Evolutionary conservation across 2,797 vertebrate genomes (phyloP), one percentile per base, ranked within the genome.

Genomic region (Carapus acus): DNA sequence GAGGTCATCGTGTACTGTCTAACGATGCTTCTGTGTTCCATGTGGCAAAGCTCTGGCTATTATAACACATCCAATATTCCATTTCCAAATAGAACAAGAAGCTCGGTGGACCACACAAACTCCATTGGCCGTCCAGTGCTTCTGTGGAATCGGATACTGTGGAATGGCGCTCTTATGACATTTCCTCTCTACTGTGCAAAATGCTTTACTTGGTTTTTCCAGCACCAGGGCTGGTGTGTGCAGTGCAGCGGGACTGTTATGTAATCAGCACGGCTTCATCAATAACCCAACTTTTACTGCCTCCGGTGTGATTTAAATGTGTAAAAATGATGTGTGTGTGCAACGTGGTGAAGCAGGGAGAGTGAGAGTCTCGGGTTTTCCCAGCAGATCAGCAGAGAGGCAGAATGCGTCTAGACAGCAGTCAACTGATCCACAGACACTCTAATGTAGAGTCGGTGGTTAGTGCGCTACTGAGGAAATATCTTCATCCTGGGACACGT

Each of bases 401-500:
- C 44, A 27, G 19, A 47, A 22, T 40, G 21, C 19, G 59, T 42
- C 18, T 21, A 27, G 13, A 46, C 44, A 57, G 20, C 42, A 15
- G 36, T 36, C 36, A 55, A 27, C 31, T 36, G 22, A 58, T 37
- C 56, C 22, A 37, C 34, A 37, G 57, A 56, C 55, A 50, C 40
- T 42, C 40, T n/a, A n/a, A 45, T 14, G 24, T 22, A 14, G 38
- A 52, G 19, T 54, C 14, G 23, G 12, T 41, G 37, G 17, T 46
- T 27, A 24, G 14, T 48, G 22, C 16, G 47, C 11, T 12, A 19
- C 38, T 67, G 1, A 20, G 24, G 60, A 54, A 53, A 33, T 55
- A 50, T 41, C 17, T 33, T 52, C 38, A 17, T 56, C 34, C 46
- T 48, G 45, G 37, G 56, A 64, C 31, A 29, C 21, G 46, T 56